Conservation (phyloP, 2,113 vertebrate genomes). For the Eurypyga helias region DNA sequence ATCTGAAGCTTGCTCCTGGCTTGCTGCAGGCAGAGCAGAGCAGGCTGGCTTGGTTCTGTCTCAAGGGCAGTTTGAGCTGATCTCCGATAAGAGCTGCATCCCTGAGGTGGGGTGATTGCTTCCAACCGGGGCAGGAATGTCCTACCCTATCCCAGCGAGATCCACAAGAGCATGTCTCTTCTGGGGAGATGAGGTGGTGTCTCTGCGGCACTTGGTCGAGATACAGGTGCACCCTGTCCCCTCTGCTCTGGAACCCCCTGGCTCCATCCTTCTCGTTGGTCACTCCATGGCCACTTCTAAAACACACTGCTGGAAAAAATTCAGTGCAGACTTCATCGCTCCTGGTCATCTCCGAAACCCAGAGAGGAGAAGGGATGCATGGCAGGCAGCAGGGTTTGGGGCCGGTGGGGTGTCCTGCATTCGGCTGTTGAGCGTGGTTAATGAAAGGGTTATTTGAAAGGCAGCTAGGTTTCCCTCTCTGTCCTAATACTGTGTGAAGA, state of each 20-base stretch:
- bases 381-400: neutral
- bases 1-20: neutral
- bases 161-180: accelerated
- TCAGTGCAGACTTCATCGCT: accelerated
- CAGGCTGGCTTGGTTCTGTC: neutral
- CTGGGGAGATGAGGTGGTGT: neutral
- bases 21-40: neutral
- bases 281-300: accelerated
- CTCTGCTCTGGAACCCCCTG: neutral
- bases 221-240: accelerated
- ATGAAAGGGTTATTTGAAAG: neutral
- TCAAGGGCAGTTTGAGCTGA: neutral
- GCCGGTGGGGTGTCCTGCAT: neutral
- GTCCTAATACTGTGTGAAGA: neutral
- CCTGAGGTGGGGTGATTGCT: neutral
- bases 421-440: neutral
- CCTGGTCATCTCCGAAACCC: neutral
- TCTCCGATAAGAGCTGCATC: neutral
- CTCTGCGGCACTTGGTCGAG: accelerated
- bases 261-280: neutral
- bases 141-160: accelerated
- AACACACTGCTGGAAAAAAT: neutral
- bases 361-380: neutral
- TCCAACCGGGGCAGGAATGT: neutral
- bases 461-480: neutral